Evolutionary conservation across 2,113 vertebrate species (phyloP), one percentile per base, ranked within the genome.

Genomic region (Pomatostomus ruficeps): DNA sequence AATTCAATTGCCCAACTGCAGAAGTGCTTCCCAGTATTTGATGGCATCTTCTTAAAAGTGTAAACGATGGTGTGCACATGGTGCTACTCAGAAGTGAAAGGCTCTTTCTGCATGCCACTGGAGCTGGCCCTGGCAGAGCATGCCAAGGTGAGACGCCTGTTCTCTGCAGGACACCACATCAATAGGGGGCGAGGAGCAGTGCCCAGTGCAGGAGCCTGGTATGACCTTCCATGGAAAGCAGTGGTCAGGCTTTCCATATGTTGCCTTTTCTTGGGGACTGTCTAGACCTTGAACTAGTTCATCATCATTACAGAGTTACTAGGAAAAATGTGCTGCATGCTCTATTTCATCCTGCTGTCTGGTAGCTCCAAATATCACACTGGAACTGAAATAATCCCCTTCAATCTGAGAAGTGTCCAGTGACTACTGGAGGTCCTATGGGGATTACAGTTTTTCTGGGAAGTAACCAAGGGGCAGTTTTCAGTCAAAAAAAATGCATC

Each of bases 151-250:
- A 35, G 42, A 10, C 2, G 0, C n/a, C 23, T 23, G 46, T 86
- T 21, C 14, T 11, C 48, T 9, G 3, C 58, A 36, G 58, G 84
- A 42, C 11, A 0, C 12, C 10, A 1, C 35, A 51, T 43, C 86
- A 68, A 83, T 22, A 33, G 18, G 26, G 0, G 0, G 11, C 6
- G 14, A n/a, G 21, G 23, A 74, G 28, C 63, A 61, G 49, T 0
- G 2, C 54, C 45, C 0, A 0, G 16, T 2, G 0, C 54, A 28
- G 2, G 6, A 76, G 28, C 33, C 25, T 7, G 0, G 6, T 46
- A 49, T 5, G 51, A 63, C 36, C 36, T 55, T 46, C 57, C 57
- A 74, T 36, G 33, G 73, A 68, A 89, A 79, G 33, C 77, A 73
- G 8, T 33, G 43, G 28, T 40, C 31, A 87, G 40, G 10, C 28